Base-by-base conservation (phyloP, 2,797 vertebrate genomes). In the Crenichthys baileyi region DNA sequence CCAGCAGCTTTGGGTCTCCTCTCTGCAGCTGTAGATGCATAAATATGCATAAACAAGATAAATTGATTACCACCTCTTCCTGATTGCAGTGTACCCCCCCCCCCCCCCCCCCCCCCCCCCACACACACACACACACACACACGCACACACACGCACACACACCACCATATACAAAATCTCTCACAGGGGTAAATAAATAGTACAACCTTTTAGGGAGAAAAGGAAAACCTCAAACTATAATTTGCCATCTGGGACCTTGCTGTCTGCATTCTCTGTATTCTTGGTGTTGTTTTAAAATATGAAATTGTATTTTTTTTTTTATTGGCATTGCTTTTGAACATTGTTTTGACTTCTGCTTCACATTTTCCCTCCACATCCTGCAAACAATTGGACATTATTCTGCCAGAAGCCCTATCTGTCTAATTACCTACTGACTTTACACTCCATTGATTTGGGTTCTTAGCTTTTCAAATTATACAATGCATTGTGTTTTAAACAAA, bases 401-500 rank as follows among this genome's bases (percentile, higher is more conserved):
- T 93, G 80, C 85, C 74, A 92, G 94, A 91, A 90, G 90, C 92
- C 89, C 91, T 91, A 94, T 93, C 96, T 88, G 88, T 95, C 95
- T 96, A 96, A 96, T 97, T 96, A 96, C 95, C 93, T 55, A 86
- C 94, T 92, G 93, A 94, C 96, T 96, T 95, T 95, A 90, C 93
- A 91, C 94, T 91, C 94, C 91, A 96, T 92, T 97, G 97, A 97
- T 97, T 97, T 97, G 96, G 96, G 93, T 96, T 90, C 93, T 93
- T 93, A 92, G 94, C 93, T 94, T 86, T 93, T 97, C 96, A 96
- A 97, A 97, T 97, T 96, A 96, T 91, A 96, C 95, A 96, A 96
- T 95, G 94, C 95, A 94, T 94, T 96, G 96, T 96, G 96, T 96
- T 96, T 96, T 96, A 96, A 98, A 96, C 95, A 94, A 95, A 93